Conservation (phyloP, 2,113 vertebrate species). For the Mixornis gularis region DNA sequence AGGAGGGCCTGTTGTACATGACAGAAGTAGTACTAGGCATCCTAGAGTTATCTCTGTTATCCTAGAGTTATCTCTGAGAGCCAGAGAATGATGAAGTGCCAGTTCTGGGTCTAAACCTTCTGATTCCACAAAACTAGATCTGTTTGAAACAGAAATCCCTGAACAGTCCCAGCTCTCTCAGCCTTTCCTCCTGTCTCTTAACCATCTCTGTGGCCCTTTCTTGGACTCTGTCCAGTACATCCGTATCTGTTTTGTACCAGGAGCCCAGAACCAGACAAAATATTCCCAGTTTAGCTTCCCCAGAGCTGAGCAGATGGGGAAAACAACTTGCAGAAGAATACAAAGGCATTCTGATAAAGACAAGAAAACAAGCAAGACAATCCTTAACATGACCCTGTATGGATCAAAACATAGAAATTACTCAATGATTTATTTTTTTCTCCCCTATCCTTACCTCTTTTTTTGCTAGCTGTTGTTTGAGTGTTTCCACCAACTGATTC, state of each 20-base stretch:
- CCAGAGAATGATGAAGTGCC: neutral
- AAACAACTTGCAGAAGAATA: neutral
- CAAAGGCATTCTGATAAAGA: neutral
- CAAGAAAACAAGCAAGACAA: neutral
- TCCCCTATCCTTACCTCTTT: conserved; percentile 53
- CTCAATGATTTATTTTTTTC: neutral
- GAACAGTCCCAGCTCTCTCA: neutral
- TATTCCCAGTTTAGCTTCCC: neutral
- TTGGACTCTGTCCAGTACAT: neutral
- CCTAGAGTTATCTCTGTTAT: neutral
- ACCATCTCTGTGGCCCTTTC: neutral
- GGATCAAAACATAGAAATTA: neutral
- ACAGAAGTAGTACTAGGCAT: neutral
- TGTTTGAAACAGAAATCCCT: neutral
- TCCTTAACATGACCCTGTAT: neutral
- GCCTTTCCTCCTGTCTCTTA: neutral
- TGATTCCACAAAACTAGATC: neutral
- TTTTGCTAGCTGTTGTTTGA: conserved; percentile 59
- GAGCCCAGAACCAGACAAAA: neutral
- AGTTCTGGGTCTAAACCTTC: neutral
- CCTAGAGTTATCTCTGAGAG: neutral
- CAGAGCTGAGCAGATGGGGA: neutral
- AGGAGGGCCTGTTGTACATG: neutral
- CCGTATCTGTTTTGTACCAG: neutral
- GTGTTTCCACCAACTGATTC: conserved; percentile 67